Base-by-base conservation (phyloP, 2,113 vertebrate genomes). In the Genyomyrus donnyi region DNA sequence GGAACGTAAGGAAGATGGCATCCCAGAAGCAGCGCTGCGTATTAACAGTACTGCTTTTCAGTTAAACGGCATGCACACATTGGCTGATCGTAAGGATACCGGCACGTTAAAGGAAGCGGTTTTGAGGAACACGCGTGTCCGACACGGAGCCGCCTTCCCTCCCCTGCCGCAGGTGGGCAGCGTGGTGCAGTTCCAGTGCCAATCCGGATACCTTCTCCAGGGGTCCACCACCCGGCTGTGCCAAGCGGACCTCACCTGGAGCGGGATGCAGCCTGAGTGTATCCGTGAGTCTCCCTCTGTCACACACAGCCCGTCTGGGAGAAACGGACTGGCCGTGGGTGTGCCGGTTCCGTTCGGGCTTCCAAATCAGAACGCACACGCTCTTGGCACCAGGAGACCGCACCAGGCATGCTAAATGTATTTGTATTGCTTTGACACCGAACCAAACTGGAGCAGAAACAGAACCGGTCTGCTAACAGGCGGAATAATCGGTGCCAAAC, bases 241-340 rank as follows among this genome's bases (percentile, higher is more conserved):
- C 93, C 96, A 97, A 58, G 96, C 96, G 45, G 98, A 99, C 94
- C 97, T 99, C 89, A 99, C 98, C 35, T 99, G 98, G 98, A 99
- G 97, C 0, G 98, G 98, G 13, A 87, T 94, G 88, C 98, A 97
- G 90, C 97, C 98, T 0, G 96, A 97, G 92, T 99, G 98, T 62
- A 93, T 98, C 94, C 95, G 98, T 99, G 94, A 98, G 98, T 99
- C 56, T 39, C 88, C 77, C 42, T 31, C 87, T 13, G 1, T 83
- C 77, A 0, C 5, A 15, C 27, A 0, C n/a, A 11, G 62, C 58
- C 58, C 24, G 62, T 70, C 62, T 70, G 62, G 58, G 58, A 66
- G 58, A 66, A 66, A 3, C 0, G 42, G 24, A 6, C 31, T 7
- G 8, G 35, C 74, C 31, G 74, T 80, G 74, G 35, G 74, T 17